These are phyloP conservation scores for Drosophila mercatorum DNA, from an alignment of 2,888 invertebrate genomes.

Conservation along the genomic window DNA sequence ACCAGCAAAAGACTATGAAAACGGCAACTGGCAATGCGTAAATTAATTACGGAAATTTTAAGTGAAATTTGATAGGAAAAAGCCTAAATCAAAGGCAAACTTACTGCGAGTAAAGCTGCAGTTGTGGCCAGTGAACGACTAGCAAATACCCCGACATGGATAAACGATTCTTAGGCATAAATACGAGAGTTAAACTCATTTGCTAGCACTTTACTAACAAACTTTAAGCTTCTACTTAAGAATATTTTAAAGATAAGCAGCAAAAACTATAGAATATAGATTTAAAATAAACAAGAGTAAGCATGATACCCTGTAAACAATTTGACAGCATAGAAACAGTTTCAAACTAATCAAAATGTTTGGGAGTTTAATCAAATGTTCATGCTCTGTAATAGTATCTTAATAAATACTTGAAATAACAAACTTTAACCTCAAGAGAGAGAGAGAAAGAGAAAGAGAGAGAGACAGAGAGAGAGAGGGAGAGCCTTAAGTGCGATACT, in stretches of 20 bases:
- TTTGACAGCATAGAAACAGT: not conserved
- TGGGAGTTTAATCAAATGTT: not conserved
- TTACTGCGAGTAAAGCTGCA: too few relatives aligned
- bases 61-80: not conserved
- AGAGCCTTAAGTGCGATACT: not conserved
- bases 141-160: not conserved
- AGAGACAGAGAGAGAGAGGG: too few relatives aligned
- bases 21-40: not conserved
- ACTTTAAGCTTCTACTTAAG: not conserved
- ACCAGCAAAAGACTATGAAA: not conserved
- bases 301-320: not conserved
- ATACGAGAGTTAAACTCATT: too few relatives aligned
- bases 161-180: too few relatives aligned
- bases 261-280: not conserved
- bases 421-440: not conserved
- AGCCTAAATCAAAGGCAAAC: not conserved
- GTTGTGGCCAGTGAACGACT: not conserved
- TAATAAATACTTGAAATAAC: not conserved
- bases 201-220: not conserved
- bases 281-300: not conserved
- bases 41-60: conserved; percentile 4
- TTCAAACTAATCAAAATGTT: not conserved
- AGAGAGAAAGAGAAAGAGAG: too few relatives aligned
- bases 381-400: not conserved
- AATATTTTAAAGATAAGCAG: not conserved